Base-by-base conservation (phyloP, 2,113 vertebrate species). In the Tachysurus fulvidraco region DNA sequence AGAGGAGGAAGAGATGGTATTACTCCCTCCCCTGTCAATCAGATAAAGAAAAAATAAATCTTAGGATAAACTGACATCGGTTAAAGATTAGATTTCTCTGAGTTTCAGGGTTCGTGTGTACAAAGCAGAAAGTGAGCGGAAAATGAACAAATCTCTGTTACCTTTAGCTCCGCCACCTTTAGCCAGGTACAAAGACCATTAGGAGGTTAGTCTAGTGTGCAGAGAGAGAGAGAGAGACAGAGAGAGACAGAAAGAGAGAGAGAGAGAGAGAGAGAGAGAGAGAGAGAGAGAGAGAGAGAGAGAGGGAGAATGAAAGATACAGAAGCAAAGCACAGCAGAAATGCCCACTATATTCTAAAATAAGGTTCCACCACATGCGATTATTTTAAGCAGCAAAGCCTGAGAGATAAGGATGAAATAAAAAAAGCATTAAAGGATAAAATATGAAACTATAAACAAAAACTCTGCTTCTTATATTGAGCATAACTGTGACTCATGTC, bases 121-220 rank as follows among this genome's bases (percentile, higher is more conserved):
- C 5, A 25, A 23, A 46, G 64, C 23, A 36, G 46, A 21, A 17
- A 64, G 7, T 36, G 21, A 69, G 28, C 52, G 60, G 78, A 81
- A 81, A 13, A 79, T 23, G 81, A 81, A 69, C 19, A 81, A 81
- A n/a, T 30, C 6, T 46, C 28, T 28, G 36, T 86, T 86, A 86
- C 85, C 85, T 86, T 65, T 30, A 60, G 65, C 30, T 73, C 85
- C 54, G 12, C 21, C 54, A 85, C 44, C 71, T 41, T 81, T 69
- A 81, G 76, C 28, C 85, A 80, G 28, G 55, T n/a, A 67, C 25
- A 67, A 64, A 86, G 14, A 69, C 46, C 60, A 13, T 54, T 65
- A 65, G 21, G 30, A 36, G 64, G 65, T 86, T 86, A 81, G 85
- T 81, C 85, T 81, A 86, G 36, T 41, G 64, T 3, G 55, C 7